Conservation (phyloP, 2,888 invertebrate species). For the Agrilus biguttatus region DNA sequence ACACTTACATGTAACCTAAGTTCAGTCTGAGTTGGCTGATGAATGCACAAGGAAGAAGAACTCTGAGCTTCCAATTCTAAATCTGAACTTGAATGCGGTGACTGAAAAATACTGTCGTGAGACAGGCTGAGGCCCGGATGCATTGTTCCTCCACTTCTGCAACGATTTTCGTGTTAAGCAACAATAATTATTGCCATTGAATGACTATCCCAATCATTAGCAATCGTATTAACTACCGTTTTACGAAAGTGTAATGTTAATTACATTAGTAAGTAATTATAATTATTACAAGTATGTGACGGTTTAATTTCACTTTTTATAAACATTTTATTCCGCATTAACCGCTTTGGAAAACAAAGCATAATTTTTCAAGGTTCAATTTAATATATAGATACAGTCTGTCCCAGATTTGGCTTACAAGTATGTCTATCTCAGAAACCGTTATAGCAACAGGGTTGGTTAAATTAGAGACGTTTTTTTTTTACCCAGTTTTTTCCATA, state of each 20-base stretch:
- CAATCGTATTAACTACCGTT: no score
- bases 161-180: constrained; percentile 6
- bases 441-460: no score
- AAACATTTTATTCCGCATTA: neutral
- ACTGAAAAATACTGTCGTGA: constrained; percentile 84
- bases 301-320: neutral
- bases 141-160: constrained; percentile 29
- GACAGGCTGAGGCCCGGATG: constrained; percentile 60
- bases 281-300: neutral
- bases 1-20: constrained; percentile 26
- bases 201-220: neutral
- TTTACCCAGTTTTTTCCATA: no score
- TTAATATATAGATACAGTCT: no score
- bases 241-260: neutral
- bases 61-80: constrained; percentile 34
- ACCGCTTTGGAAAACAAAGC: no score
- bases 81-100: constrained; percentile 41
- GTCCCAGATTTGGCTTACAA: no score
- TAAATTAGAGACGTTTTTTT: no score
- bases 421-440: no score
- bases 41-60: constrained; percentile 31
- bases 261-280: neutral
- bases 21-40: constrained; percentile 24
- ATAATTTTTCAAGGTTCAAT: no score
- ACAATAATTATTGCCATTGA: neutral